Conservation (phyloP, 2,113 vertebrate genomes). For the Crotalus tigris region DNA sequence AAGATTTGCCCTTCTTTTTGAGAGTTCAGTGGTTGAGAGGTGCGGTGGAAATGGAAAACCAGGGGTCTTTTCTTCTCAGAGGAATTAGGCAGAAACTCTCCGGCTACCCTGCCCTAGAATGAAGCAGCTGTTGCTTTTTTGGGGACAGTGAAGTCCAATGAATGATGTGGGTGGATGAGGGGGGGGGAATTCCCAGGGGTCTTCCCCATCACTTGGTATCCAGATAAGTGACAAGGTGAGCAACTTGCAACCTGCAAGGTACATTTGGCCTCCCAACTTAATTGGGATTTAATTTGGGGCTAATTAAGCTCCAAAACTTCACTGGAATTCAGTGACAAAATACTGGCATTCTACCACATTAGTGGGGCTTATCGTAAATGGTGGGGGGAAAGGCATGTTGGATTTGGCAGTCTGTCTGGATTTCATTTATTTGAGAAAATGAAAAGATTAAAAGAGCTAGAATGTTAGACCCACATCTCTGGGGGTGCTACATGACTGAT, state of each 20-base stretch:
- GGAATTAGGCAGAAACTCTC: neutral
- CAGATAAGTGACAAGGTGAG: neutral
- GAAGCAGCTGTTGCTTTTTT: neutral
- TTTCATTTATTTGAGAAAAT: neutral
- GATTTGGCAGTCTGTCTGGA: neutral
- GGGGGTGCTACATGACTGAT: neutral
- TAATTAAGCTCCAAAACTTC: neutral
- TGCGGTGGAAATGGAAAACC: neutral
- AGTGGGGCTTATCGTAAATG: neutral
- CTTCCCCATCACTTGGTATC: neutral
- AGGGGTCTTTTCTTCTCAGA: neutral
- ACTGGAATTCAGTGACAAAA: neutral
- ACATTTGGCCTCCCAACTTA: neutral
- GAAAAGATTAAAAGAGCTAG: neutral
- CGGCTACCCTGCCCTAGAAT: neutral
- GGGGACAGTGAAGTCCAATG: neutral
- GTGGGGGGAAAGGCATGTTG: neutral
- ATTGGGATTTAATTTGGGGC: neutral
- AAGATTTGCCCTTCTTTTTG: constrained; percentile 10
- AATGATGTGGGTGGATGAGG: neutral
- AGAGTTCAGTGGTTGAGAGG: constrained; percentile 9
- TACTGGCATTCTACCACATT: neutral
- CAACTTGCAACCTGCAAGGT: neutral
- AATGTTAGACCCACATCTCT: neutral
- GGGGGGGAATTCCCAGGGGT: neutral